Evolutionary conservation across 1,140 invertebrate species (phyloP).

Genomic region (Drosophila bipectinata): DNA sequence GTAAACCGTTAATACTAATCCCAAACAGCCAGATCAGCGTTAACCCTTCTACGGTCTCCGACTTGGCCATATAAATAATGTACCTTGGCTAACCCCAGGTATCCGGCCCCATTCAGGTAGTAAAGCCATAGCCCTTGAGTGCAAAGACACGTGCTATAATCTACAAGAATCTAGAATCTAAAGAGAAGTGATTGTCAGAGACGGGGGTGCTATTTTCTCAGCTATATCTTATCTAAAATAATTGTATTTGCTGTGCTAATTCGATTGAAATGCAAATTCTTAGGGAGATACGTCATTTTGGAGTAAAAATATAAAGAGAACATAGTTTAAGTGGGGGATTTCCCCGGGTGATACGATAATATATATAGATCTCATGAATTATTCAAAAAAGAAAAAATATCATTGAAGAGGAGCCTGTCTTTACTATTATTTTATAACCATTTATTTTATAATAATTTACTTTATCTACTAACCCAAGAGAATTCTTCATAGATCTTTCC

Average conservation of each 20-base stretch:
- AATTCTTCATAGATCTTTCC: no score
- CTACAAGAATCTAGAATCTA: no score
- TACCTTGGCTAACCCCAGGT: no score
- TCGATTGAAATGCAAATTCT: constrained; percentile 52
- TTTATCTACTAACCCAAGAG: no score
- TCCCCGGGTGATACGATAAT: not conserved
- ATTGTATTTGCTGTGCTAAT: constrained; percentile 25
- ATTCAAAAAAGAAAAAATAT: no score
- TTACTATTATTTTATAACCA: no score
- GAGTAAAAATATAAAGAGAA: not conserved
- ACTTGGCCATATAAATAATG: no score
- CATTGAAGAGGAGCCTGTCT: no score
- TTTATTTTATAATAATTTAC: no score
- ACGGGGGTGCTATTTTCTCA: not conserved
- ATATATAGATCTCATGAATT: no score
- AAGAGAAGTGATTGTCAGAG: no score
- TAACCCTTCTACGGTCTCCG: not conserved
- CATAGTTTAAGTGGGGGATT: not conserved
- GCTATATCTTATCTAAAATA: constrained; percentile 39
- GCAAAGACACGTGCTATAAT: constrained; percentile 15
- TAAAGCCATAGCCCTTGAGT: no score
- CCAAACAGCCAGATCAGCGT: constrained; percentile 6
- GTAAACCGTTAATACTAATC: constrained; percentile 49
- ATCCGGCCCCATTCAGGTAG: not conserved
- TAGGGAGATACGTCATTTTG: not conserved